Evolutionary conservation across 2,888 invertebrate species (phyloP).

Genomic region (Brachyopa scutellaris): DNA sequence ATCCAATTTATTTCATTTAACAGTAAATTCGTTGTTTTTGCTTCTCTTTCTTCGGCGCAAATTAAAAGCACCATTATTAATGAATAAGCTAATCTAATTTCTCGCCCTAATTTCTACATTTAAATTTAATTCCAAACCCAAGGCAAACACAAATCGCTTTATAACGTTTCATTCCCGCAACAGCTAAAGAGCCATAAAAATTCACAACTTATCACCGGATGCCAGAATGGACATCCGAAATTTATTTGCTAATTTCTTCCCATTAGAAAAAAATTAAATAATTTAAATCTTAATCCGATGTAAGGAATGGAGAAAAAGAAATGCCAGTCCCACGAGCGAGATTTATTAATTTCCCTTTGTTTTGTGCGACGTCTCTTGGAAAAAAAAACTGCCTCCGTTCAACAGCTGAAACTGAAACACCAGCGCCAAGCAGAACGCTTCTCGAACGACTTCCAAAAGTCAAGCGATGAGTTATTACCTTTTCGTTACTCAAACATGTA

Average conservation of each 20-base stretch:
- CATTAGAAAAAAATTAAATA: slow-evolving; percentile 42
- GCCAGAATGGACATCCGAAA: slow-evolving; percentile 64
- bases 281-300: slow-evolving; percentile 39
- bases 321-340: slow-evolving; percentile 19
- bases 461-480: slow-evolving; percentile 69
- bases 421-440: slow-evolving; percentile 5
- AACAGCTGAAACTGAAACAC: neutral
- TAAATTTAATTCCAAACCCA: slow-evolving; percentile 22
- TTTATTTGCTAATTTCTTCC: slow-evolving; percentile 65
- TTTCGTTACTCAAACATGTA: slow-evolving; percentile 72
- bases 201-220: slow-evolving; percentile 68
- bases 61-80: slow-evolving; percentile 16
- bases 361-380: neutral
- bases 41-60: no score
- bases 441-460: slow-evolving; percentile 42
- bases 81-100: slow-evolving; percentile 21
- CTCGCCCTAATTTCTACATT: neutral
- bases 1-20: no score
- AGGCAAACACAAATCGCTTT: slow-evolving; percentile 5
- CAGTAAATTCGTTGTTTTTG: no score
- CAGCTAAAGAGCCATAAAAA: slow-evolving; percentile 49
- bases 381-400: slow-evolving; percentile 14
- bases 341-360: slow-evolving; percentile 63
- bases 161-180: slow-evolving; percentile 21
- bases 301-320: neutral